A percentile compares a stretch with the other conserved stretches of the same genome.
Evolutionary conservation across 2,113 vertebrate genomes (phyloP).

Genomic region (Podarcis cretensis): DNA sequence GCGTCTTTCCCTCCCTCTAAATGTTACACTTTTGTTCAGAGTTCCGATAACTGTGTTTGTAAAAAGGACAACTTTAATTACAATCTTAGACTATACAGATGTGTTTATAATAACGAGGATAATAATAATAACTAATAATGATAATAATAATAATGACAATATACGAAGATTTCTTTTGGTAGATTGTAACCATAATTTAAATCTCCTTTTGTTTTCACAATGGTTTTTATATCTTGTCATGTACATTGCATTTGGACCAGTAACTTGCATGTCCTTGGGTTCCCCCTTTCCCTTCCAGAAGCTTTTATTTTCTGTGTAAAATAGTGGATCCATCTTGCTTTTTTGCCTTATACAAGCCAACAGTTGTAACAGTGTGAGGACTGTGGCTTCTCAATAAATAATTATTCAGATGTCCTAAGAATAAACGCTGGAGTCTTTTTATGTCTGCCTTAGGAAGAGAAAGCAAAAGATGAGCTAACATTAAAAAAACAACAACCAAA

Average conservation of each 20-base stretch:
- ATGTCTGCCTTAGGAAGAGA: constrained; percentile 64
- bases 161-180: constrained; percentile 81
- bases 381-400: constrained; percentile 90
- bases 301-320: constrained; percentile 87
- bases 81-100: constrained; percentile 82
- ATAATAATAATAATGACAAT: constrained; percentile 33
- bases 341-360: constrained; percentile 90
- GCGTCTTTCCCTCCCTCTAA: constrained; percentile 72
- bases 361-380: constrained; percentile 98
- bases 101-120: constrained; percentile 83
- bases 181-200: constrained; percentile 87
- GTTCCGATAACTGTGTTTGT: constrained; percentile 80
- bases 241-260: constrained; percentile 88
- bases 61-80: constrained; percentile 81
- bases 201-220: constrained; percentile 82
- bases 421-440: constrained; percentile 69
- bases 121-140: neutral
- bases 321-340: constrained; percentile 86
- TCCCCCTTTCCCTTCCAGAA: constrained; percentile 68
- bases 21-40: constrained; percentile 79
- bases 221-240: constrained; percentile 89
- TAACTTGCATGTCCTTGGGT: constrained; percentile 84
- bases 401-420: constrained; percentile 82
- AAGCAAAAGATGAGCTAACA: constrained; percentile 38
- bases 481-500: constrained; percentile 21